Conservation (phyloP, 2,113 vertebrate genomes). For the Centropus bengalensis region DNA sequence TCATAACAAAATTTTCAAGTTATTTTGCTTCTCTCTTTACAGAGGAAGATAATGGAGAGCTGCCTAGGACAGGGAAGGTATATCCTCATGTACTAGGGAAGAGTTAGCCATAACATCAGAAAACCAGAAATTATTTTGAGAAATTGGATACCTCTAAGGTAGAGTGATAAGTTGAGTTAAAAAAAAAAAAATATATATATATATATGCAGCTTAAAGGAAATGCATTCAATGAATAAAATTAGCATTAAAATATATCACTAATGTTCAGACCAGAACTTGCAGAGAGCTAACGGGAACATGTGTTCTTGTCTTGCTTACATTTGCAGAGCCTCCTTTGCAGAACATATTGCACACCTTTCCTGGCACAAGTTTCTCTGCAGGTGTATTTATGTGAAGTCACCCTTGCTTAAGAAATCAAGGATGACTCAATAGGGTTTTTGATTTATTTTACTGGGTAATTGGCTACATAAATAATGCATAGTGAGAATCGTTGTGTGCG, state of each 20-base stretch:
- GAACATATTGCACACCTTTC: neutral
- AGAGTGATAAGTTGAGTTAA: neutral
- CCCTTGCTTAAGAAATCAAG: neutral
- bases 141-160: neutral
- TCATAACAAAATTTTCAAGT: neutral
- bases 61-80: neutral
- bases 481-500: neutral
- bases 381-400: neutral
- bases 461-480: neutral
- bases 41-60: constrained; percentile 3
- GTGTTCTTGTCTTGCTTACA: neutral
- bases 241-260: neutral
- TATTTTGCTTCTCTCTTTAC: constrained; percentile 9
- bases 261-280: neutral
- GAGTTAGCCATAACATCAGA: neutral
- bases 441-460: neutral
- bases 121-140: neutral
- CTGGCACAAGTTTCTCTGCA: neutral
- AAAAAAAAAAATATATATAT: neutral
- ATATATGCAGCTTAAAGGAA: neutral
- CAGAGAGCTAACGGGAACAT: neutral
- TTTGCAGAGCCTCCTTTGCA: neutral
- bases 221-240: neutral
- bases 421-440: neutral
- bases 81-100: neutral